Evolutionary conservation across 2,797 vertebrate genomes (phyloP), one percentile per base, ranked within the genome.

Genomic region (Eulemur mongoz): DNA sequence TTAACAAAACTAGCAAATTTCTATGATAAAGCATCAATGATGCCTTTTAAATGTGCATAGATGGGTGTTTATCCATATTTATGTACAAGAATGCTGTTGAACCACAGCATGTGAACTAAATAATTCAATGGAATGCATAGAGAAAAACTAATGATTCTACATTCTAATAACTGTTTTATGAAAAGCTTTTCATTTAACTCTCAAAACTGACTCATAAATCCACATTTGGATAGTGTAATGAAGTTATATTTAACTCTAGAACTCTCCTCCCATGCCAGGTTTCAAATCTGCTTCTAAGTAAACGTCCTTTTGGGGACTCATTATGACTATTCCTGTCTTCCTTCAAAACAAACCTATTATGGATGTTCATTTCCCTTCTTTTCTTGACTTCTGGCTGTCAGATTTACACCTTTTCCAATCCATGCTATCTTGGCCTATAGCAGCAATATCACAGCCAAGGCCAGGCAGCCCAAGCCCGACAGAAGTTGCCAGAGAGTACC

Each of bases 171-270:
- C 76, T 89, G 76, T 90, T 96, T 96, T 91, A 93, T 93, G 93
- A 96, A 95, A 96, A 91, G 27, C 18, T 94, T 95, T 96, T 87
- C 81, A 89, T 95, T 96, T 96, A 93, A 91, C 69, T 95, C 93
- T 94, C 93, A 95, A 93, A 97, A 96, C 87, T 94, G 88, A 91
- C 86, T 95, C 63, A 80, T 81, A 96, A 96, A 89, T 91, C 50
- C 32, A 94, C 82, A 95, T 67, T 95, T 72, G 52, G 81, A 78
- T 94, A 70, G 92, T 83, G 91, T 69, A 85, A 75, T 72, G 35
- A 70, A 91, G 81, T 92, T 98, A 97, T 97, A 95, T 95, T 98
- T 97, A 97, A 94, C 87, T 83, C 69, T 52, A 94, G 85, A 93
- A 93, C 38, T 94, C 50, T 76, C 73, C 57, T 83, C 35, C n/a